Conservation (phyloP, 2,888 invertebrate genomes). For the Epiblema foenella region DNA sequence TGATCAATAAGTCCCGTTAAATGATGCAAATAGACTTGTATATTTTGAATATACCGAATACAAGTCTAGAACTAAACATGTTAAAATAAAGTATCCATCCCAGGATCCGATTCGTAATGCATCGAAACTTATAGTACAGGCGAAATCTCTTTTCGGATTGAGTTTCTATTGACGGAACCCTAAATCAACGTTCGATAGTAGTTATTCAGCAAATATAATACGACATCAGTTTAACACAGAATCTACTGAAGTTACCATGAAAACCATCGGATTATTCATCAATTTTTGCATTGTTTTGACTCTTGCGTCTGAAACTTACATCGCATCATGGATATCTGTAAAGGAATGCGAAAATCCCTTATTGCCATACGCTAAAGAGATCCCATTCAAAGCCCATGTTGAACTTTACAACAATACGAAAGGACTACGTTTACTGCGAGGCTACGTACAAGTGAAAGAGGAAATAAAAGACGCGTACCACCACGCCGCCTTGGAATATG, state of each 20-base stretch:
- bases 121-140: no score
- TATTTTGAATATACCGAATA: no score
- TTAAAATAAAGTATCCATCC: no score
- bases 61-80: no score
- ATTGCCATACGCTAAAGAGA: background rate
- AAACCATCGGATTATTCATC: background rate
- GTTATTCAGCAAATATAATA: background rate
- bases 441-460: background rate
- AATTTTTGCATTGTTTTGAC: background rate
- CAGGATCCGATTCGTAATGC: no score
- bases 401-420: conserved; percentile 11
- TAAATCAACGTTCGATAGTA: background rate
- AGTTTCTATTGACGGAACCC: background rate
- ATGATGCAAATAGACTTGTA: no score
- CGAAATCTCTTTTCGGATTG: no score
- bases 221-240: background rate
- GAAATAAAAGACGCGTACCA: background rate
- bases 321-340: conserved; percentile 2
- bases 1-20: no score
- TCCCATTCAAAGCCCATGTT: background rate
- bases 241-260: background rate
- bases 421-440: conserved; percentile 1
- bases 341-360: background rate
- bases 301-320: conserved; percentile 9
- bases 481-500: background rate